Evolutionary conservation across 2,888 invertebrate genomes (phyloP), one percentile per base, ranked within the genome.

Genomic region (Agonopterix subpropinquella): DNA sequence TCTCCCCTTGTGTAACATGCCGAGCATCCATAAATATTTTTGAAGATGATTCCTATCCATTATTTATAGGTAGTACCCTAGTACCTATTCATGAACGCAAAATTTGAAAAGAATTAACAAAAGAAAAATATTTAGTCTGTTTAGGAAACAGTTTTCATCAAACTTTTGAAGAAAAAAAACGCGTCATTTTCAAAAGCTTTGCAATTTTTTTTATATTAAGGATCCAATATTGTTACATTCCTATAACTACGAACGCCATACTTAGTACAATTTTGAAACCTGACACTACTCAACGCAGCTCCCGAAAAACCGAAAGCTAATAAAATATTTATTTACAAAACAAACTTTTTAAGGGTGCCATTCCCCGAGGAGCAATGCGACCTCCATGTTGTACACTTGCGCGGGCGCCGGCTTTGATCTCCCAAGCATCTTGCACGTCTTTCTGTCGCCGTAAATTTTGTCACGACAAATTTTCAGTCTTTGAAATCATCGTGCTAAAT

Each of bases 381-480:
- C 84, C 84, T 81, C 77, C 75, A 63, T 73, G 80, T 67, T 70
- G 66, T 64, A 58, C 78, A 43, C 37, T 48, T 42, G 62, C 55
- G 62, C 53, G 53, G 53, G 62, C 65, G 56, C 56, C 57, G 58
- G 54, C 77, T 77, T 77, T 77, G 77, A 76, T 73, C 67, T 76
- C 61, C 47, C 11, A 59, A 62, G 63, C 58, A 65, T 67, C 72
- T 60, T 64, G 67, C 66, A 64, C 68, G 35, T 7, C 28, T 49
- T 51, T 55, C 65, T 72, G 78, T 73, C 79, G 59, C 70, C 73
- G 67, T 86, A 85, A 86, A 86, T 85, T 73, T 75, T 77, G 84
- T 81, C 80, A 69, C 64, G 85, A 86, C 85, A 85, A 86, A 86
- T 86, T 84, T 80, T 73, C 70, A 77, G 69, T 77, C 79, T 81